These are phyloP conservation scores for Acanthiza pusilla DNA, from an alignment of 2,797 vertebrate species.

Conservation along the genomic window DNA sequence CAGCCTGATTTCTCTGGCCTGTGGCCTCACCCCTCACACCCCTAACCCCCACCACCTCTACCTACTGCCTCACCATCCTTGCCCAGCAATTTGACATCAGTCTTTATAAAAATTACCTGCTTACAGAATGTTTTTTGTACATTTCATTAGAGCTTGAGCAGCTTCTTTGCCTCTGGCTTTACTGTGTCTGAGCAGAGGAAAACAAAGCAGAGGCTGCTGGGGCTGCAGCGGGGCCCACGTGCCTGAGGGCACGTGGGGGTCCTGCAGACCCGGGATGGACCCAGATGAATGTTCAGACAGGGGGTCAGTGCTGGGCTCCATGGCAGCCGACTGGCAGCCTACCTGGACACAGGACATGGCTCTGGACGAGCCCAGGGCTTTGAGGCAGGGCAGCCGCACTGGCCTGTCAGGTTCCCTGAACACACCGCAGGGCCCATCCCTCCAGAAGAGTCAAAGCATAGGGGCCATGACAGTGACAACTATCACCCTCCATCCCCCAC, in stretches of 20 bases:
- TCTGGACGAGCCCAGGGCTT: rapidly evolving
- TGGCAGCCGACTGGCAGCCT: not conserved
- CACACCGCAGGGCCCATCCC: not conserved
- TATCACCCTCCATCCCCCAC: not conserved
- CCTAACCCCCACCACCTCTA: not conserved
- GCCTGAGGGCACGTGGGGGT: not conserved
- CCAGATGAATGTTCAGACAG: not conserved
- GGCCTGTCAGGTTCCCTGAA: rapidly evolving
- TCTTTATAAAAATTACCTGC: not conserved
- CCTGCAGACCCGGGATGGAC: not conserved
- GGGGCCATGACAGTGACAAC: rapidly evolving
- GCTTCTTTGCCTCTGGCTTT: not conserved
- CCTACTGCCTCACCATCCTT: not conserved
- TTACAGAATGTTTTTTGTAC: not conserved
- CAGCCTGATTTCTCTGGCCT: constrained; percentile 8
- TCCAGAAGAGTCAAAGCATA: not conserved
- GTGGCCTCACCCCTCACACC: not conserved
- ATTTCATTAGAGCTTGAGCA: not conserved
- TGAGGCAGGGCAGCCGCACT: rapidly evolving
- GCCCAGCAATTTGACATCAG: not conserved
- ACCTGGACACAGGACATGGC: rapidly evolving
- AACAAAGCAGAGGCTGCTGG: not conserved
- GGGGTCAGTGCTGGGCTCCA: not conserved
- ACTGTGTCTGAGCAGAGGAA: not conserved
- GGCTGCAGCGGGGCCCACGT: not conserved